Evolutionary conservation across 2,113 vertebrate genomes (phyloP), one percentile per base, ranked within the genome.

Genomic region (Tretioscincus oriximinensis): DNA sequence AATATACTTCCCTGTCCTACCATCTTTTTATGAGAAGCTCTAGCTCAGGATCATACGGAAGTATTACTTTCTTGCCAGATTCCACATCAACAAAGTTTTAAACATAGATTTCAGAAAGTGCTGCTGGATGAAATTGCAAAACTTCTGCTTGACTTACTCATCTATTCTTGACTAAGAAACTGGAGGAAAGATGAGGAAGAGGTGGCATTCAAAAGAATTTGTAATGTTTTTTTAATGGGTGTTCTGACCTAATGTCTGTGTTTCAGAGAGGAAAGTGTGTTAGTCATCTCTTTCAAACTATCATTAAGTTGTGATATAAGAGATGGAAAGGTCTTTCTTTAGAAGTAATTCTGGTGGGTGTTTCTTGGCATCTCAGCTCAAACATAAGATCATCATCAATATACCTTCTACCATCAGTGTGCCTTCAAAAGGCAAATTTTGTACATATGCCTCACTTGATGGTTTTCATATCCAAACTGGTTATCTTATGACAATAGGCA

Each of bases 251-350:
- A 60, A 78, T 71, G 77, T 79, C 77, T 79, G 51, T 31, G 61
- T 79, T 79, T 79, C 26, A 21, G 45, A 69, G 35, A 24, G 47
- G 29, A 61, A 70, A 9, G 22, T 35, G 16, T 77, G 54, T 77
- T 77, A 77, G 76, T 77, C 76, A 77, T 78, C 66, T 47, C 29
- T 78, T 58, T 78, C 1, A 69, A 68, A 24, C 22, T 20, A 10
- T 11, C 29, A 20, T 16, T 11, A 79, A 6, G 14, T 78, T 7
- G 29, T 63, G n/a, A 66, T 66, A 66, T 66, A 66, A 4, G 28
- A 12, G 21, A 31, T 35, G 58, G 51, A 74, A 74, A 29, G 11
- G 21, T 1, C 65, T 66, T 66, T 14, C 10, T 61, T 75, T 21
- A 11, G 16, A 58, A 73, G 29, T 26, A 7, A 51, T 51, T 49